Conservation (phyloP, 2,888 invertebrate species). For the Phanerotoma sp. region DNA sequence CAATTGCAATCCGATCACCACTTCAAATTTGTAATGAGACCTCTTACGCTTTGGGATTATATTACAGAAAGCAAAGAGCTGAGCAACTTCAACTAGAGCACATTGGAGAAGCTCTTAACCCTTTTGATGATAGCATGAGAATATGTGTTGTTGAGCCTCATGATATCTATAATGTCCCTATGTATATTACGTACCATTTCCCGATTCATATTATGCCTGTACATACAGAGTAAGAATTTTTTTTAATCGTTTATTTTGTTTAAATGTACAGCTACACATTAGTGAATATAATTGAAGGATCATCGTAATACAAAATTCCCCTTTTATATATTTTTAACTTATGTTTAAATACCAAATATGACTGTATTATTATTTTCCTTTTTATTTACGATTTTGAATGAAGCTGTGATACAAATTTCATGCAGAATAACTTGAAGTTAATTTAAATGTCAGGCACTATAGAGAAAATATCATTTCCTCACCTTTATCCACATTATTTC, state of each 20-base stretch:
- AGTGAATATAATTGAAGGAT: too few relatives aligned
- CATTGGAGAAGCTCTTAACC: constrained; percentile 68
- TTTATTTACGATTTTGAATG: too few relatives aligned
- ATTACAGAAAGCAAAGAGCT: constrained; percentile 72
- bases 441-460: too few relatives aligned
- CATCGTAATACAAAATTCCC: too few relatives aligned
- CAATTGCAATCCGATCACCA: constrained; percentile 71
- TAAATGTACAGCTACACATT: too few relatives aligned
- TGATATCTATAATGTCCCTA: constrained; percentile 73
- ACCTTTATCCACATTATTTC: too few relatives aligned
- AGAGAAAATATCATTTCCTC: too few relatives aligned
- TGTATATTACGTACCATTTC: constrained; percentile 80
- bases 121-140: constrained; percentile 73
- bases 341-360: too few relatives aligned
- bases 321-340: too few relatives aligned
- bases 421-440: too few relatives aligned
- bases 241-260: background rate
- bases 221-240: constrained; percentile 67
- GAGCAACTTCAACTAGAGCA: constrained; percentile 67
- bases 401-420: too few relatives aligned
- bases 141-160: constrained; percentile 74
- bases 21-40: constrained; percentile 77
- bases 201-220: constrained; percentile 73
- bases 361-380: too few relatives aligned
- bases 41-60: constrained; percentile 72